Conservation (phyloP, 2,113 vertebrate genomes). For the Corvus moneduloides region DNA sequence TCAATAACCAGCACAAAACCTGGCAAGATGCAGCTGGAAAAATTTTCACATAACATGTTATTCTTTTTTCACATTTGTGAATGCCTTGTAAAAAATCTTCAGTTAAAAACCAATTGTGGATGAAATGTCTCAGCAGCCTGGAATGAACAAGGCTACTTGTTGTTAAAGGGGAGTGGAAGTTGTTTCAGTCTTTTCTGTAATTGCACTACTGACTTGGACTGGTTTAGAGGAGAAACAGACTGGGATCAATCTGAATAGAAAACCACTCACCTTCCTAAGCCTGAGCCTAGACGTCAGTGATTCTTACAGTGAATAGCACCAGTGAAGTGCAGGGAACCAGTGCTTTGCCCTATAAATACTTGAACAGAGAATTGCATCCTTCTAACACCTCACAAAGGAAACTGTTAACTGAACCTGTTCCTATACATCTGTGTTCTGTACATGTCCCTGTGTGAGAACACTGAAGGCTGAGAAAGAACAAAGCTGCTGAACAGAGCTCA, state of each 20-base stretch:
- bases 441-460: background rate
- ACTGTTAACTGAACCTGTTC: background rate
- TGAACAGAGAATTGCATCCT: background rate
- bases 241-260: background rate
- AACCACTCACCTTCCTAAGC: background rate
- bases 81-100: slow-evolving; percentile 30
- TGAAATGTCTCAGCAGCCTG: background rate
- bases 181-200: background rate
- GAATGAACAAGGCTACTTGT: background rate
- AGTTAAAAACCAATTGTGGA: slow-evolving; percentile 7
- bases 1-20: slow-evolving; percentile 11
- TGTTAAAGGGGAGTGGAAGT: background rate
- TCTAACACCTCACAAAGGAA: background rate
- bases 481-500: background rate
- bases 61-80: background rate
- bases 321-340: background rate
- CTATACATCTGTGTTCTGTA: background rate
- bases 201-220: background rate
- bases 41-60: background rate
- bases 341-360: background rate
- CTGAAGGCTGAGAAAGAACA: background rate
- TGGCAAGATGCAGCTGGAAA: background rate
- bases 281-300: background rate
- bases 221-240: background rate
- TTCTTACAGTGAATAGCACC: background rate